phyloP scores from a whole-genome alignment of 2,888 invertebrate species.

The Eremobia ochroleuca region DNA sequence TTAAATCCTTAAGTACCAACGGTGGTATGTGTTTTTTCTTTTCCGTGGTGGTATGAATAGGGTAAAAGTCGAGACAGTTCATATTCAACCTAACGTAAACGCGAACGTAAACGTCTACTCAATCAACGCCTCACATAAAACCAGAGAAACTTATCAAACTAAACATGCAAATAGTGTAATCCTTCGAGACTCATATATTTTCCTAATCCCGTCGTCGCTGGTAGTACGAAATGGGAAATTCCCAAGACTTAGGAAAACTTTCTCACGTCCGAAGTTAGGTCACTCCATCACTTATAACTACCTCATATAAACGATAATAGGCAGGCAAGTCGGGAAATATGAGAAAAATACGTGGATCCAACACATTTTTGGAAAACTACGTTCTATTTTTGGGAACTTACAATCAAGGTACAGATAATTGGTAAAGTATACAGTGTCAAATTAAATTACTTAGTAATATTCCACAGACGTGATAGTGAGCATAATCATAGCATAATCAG shows the following conservation, averaged over 20 bases:
- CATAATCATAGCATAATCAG: too few relatives aligned
- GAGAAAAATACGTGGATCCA: constrained; percentile 59
- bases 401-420: background rate
- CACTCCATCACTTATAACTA: constrained; percentile 65
- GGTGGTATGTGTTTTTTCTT: too few relatives aligned
- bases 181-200: constrained; percentile 45
- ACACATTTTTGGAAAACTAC: background rate
- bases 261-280: constrained; percentile 62
- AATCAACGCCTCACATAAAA: constrained; percentile 24
- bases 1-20: background rate
- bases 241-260: constrained; percentile 53
- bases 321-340: constrained; percentile 48
- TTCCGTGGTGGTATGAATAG: background rate
- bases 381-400: constrained; percentile 13
- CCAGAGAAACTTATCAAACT: constrained; percentile 14
- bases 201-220: constrained; percentile 37
- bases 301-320: constrained; percentile 61
- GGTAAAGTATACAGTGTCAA: background rate
- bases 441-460: background rate
- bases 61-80: background rate
- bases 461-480: background rate
- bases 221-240: constrained; percentile 55
- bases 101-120: background rate
- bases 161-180: constrained; percentile 56
- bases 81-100: background rate